Percentiles rank a stretch among this genome's conserved stretches.
phyloP scores from a whole-genome alignment of 2,888 invertebrate genomes.

The Congeria kusceri region DNA sequence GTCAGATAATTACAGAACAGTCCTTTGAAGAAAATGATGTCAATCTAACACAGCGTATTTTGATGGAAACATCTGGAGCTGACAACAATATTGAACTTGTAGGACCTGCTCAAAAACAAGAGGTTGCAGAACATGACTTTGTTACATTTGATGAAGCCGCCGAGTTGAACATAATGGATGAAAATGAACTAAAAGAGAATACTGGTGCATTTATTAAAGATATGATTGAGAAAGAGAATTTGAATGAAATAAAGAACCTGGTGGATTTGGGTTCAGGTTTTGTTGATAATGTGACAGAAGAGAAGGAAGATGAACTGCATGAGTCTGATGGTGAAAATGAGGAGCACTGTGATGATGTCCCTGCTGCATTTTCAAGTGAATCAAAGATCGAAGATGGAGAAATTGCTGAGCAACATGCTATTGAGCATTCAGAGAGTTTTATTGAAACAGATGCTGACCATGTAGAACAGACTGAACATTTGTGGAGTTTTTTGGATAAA shows the following conservation, averaged over 20 bases:
- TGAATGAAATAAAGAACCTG: not conserved
- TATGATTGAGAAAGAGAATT: not conserved
- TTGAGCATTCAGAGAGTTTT: not conserved
- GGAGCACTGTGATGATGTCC: too few species aligned
- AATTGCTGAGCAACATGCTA: too few species aligned
- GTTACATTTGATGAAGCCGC: not conserved
- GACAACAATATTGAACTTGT: not conserved
- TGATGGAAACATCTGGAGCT: too few species aligned
- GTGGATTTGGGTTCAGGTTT: not conserved
- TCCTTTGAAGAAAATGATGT: not conserved
- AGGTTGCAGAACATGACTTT: not conserved
- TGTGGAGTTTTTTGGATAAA: not conserved
- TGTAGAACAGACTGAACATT: not conserved
- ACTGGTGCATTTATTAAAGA: conserved; percentile 4
- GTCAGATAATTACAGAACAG: not conserved
- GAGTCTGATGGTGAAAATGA: too few species aligned
- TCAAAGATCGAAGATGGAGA: too few species aligned
- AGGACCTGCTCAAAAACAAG: not conserved
- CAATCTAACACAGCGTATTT: not conserved
- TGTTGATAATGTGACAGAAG: not conserved
- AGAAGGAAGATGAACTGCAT: not conserved
- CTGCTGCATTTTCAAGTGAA: too few species aligned
- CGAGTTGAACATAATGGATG: not conserved
- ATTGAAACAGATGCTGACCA: not conserved
- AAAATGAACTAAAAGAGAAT: not conserved